A percentile compares a stretch with the other conserved stretches of the same genome.
Evolutionary conservation across 2,113 vertebrate species (phyloP).

Genomic region (Semnornis frantzii): DNA sequence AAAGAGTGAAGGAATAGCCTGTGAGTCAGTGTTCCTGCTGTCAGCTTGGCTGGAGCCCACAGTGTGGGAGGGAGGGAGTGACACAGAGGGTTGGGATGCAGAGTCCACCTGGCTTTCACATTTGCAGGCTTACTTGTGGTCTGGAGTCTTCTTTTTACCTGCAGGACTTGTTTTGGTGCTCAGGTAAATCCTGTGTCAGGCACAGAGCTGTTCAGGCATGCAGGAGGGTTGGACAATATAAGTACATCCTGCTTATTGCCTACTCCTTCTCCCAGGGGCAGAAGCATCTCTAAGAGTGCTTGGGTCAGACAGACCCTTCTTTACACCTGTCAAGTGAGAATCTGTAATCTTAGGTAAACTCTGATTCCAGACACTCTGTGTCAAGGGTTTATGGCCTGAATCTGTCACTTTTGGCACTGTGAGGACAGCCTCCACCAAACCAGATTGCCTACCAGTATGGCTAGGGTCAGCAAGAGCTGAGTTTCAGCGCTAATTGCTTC

Average conservation of each 20-base stretch:
- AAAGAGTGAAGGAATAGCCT: neutral
- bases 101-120: neutral
- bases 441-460: neutral
- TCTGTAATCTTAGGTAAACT: neutral
- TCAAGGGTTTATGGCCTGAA: neutral
- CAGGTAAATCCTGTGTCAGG: neutral
- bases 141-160: neutral
- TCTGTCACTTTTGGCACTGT: neutral
- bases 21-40: conserved; percentile 17
- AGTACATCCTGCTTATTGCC: neutral
- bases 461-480: neutral
- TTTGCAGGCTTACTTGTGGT: neutral
- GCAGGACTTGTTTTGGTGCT: neutral
- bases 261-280: neutral
- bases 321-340: neutral
- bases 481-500: neutral
- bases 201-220: neutral
- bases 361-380: neutral
- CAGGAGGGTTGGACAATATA: neutral
- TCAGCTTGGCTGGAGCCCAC: neutral
- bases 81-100: neutral
- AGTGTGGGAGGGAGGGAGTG: neutral
- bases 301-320: neutral
- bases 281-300: neutral
- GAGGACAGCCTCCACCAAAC: neutral